These are phyloP conservation scores for Puntigrus tetrazona DNA, from an alignment of 2,113 vertebrate genomes.

Conservation along the genomic window DNA sequence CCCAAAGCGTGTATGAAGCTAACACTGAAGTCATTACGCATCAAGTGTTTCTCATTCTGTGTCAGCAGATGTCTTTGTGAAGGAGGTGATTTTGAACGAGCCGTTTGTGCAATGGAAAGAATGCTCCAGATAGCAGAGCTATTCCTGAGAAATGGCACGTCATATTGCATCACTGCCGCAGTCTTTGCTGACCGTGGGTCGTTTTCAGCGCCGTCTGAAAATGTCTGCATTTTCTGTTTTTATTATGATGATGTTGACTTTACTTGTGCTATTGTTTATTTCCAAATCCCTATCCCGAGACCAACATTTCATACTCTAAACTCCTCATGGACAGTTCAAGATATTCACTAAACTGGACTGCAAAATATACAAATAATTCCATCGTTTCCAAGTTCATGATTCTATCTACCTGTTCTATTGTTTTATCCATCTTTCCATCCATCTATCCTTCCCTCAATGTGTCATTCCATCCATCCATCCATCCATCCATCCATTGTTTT, in stretches of 20 bases:
- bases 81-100: slow-evolving; percentile 31
- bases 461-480: not conserved
- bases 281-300: not conserved
- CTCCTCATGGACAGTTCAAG: not conserved
- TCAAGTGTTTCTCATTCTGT: slow-evolving; percentile 22
- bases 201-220: not conserved
- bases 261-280: not conserved
- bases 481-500: not conserved
- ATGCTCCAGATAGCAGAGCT: slow-evolving; percentile 28
- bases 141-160: not conserved
- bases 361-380: not conserved
- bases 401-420: not conserved
- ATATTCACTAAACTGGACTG: not conserved
- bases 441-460: not conserved
- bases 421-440: not conserved
- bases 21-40: slow-evolving; percentile 7
- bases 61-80: slow-evolving; percentile 29
- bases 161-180: not conserved
- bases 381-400: not conserved
- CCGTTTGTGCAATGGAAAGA: slow-evolving; percentile 21
- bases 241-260: not conserved
- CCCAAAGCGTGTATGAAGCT: slow-evolving; percentile 2
- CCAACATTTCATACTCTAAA: not conserved
- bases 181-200: not conserved
- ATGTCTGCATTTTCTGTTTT: not conserved